Conservation (phyloP, 2,888 invertebrate species). For the Lasioglossum marginatum region DNA sequence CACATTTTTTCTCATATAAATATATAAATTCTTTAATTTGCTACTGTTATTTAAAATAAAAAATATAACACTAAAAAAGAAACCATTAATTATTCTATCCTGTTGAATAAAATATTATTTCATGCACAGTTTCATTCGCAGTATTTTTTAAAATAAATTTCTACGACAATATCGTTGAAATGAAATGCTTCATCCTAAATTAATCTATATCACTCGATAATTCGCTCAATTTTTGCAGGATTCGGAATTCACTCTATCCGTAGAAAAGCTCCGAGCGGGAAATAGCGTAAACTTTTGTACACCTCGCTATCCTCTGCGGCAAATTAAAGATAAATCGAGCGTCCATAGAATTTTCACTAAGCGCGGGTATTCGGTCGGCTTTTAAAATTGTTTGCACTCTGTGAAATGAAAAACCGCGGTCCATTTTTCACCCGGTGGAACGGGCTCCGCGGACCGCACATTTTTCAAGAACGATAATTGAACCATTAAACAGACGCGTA, state of each 20-base stretch:
- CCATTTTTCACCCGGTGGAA: background rate
- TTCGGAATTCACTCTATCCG: background rate
- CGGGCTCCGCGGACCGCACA: background rate
- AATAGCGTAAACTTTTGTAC: background rate
- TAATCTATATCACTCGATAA: background rate
- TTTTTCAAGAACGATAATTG: conserved; percentile 6
- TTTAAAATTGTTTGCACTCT: background rate
- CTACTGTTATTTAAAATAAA: background rate
- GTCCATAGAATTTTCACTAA: background rate
- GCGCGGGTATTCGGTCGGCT: background rate
- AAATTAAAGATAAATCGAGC: background rate
- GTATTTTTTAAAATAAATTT: background rate
- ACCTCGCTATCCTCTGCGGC: background rate
- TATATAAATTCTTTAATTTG: background rate
- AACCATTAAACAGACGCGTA: background rate
- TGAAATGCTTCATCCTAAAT: background rate
- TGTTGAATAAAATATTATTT: background rate
- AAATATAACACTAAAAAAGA: background rate
- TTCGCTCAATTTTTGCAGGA: background rate
- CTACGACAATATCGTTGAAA: background rate
- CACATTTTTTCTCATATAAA: background rate
- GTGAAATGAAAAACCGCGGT: background rate
- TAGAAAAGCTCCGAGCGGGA: background rate
- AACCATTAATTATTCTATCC: background rate
- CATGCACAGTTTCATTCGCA: background rate